Evolutionary conservation across 2,888 invertebrate species (phyloP), one percentile per base, ranked within the genome.

Genomic region (Rosalia funebris): DNA sequence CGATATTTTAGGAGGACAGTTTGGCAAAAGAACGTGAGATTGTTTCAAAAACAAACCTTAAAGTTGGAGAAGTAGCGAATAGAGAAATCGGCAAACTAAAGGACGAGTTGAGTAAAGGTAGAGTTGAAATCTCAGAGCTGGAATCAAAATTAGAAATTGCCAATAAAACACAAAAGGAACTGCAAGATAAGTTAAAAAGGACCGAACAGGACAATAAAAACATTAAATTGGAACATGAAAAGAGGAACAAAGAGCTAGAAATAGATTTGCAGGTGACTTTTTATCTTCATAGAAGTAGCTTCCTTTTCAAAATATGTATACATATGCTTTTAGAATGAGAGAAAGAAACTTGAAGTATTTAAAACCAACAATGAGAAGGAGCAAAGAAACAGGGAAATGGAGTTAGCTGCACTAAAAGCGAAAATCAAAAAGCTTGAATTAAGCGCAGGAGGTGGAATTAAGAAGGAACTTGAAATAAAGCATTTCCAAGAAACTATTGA

Each of bases 351-450:
- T 19, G 91, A 91, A 53, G 85, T 89, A 62, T 83, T 87, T 71
- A 90, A 90, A 73, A 72, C 82, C n/a, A 84, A 86, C 32, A 86
- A 89, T 47, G 92, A 93, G 63, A 90, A 88, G 75, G 92, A 95
- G 72, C 84, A 89, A 60, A 89, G 91, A 73, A 88, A 90, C 70
- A 90, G 88, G 75, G 93, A 94, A 76, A 83, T 87, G 1, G 93
- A 93, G 81, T 84, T 96, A 56, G 89, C 89, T 52, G 86, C 88
- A 1, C 82, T 95, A 15, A 91, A 90, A 75, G 86, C 89, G 10
- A 94, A 93, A 82, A 83, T 91, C 41, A 87, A 87, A 70, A 83
- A 87, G 31, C 77, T 89, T 12, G 88, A 89, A 78, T 85, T 86
- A 68, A 84, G 82, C 54, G 86, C 87, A 4, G 87, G 87, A 1